Evolutionary conservation across 2,888 invertebrate species (phyloP), one percentile per base, ranked within the genome.

Genomic region (Smittia sp.): DNA sequence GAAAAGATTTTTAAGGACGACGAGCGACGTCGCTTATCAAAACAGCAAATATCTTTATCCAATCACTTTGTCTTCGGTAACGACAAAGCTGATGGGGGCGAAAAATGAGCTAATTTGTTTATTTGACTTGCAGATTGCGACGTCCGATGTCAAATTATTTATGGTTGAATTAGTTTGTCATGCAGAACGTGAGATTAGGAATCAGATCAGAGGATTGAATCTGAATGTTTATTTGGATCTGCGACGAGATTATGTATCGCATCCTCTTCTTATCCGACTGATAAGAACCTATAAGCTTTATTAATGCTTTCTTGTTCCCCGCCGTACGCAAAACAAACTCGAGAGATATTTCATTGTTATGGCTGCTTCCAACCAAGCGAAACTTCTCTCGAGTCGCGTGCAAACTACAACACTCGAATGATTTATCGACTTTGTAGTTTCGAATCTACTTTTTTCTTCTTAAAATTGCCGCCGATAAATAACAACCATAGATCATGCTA

Each of bases 131-230:
- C 46, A 68, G 46, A 58, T 58, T 18, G 9, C 15, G 25, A 22
- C 24, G 22, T 4, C 18, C 15, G 52, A 27, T 54, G 54, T 69
- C 54, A 27, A 69, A 69, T 69, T 25, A 69, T 69, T 69, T 69
- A 69, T 69, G 52, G 54, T 52, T 54, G 54, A 69, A 54, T 69
- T 52, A 69, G 54, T 54, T 52, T 69, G 69, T 69, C 69, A 69
- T 69, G 27, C 69, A 69, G 46, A 69, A 69, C 52, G 11, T 25
- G 20, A 67, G 67, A 67, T 67, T 67, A 67, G 41, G 22, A 22
- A 41, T 46, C 46, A 46, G 41, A 41, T 38, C 41, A 1, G 7
- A 15, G 38, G 46, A 68, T 68, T 24, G 68, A 68, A 41, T 46
- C 20, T 66, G 32, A 20, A 46, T 22, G 13, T 67, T 41, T 39